Evolutionary conservation across 2,888 invertebrate species (phyloP).

Genomic region (Cryptus armator): DNA sequence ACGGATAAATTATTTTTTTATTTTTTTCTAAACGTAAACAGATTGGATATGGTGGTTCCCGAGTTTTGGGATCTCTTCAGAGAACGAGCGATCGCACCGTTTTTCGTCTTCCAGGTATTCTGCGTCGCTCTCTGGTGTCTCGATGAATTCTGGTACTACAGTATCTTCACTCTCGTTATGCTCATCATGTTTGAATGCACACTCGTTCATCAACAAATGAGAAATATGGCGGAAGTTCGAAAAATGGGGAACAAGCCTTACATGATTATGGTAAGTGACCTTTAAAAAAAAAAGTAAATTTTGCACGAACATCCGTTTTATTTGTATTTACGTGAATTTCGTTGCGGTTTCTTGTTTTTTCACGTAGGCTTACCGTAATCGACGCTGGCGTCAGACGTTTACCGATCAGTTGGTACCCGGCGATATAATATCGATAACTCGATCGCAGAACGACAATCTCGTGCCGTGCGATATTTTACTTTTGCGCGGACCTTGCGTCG

Average conservation of each 20-base stretch:
- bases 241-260: constrained; percentile 99
- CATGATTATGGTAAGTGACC: constrained; percentile 88
- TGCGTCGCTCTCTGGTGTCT: constrained; percentile 99
- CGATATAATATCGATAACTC: constrained; percentile 97
- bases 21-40: constrained; percentile 79
- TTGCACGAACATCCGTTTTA: background rate
- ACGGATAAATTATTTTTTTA: background rate
- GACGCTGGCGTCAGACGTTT: constrained; percentile 94
- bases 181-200: constrained; percentile 98
- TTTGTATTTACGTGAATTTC: background rate
- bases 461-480: constrained; percentile 99
- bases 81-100: constrained; percentile 99
- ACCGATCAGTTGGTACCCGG: constrained; percentile 97
- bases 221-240: constrained; percentile 99
- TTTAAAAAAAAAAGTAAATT: background rate
- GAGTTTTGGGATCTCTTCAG: constrained; percentile 98
- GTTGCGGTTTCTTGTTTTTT: constrained; percentile 8
- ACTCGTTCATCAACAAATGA: constrained; percentile 98
- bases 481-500: constrained; percentile 97
- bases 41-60: constrained; percentile 94
- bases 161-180: constrained; percentile 98
- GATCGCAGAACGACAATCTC: constrained; percentile 95
- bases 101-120: constrained; percentile 99
- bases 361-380: constrained; percentile 93
- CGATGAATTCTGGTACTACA: constrained; percentile 99